phyloP scores from a whole-genome alignment of 2,113 vertebrate species.

The Sprattus sprattus region DNA sequence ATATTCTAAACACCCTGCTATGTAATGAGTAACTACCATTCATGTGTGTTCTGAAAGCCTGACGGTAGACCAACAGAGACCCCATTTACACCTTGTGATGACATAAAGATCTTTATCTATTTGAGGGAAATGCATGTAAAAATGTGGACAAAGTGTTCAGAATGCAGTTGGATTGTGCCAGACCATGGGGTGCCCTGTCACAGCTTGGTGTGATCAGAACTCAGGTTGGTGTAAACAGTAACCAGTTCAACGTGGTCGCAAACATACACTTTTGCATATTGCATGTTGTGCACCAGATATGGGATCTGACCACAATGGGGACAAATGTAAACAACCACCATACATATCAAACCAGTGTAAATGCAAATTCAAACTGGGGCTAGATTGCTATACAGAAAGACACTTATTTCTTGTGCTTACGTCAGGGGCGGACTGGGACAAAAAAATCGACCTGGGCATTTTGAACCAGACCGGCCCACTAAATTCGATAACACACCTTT shows the following conservation, averaged over 20 bases:
- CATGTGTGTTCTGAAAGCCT: too few species aligned
- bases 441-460: too few species aligned
- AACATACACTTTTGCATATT: slow-evolving; percentile 8
- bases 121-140: neutral
- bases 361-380: neutral
- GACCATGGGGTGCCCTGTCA: neutral
- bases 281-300: neutral
- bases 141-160: neutral
- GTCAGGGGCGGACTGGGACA: too few species aligned
- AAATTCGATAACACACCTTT: too few species aligned
- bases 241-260: neutral
- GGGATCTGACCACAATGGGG: neutral
- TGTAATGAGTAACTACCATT: too few species aligned
- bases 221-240: slow-evolving; percentile 1
- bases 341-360: neutral
- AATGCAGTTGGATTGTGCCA: neutral
- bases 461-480: too few species aligned
- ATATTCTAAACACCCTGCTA: too few species aligned
- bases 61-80: too few species aligned
- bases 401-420: neutral
- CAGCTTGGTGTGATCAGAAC: neutral
- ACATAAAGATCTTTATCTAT: too few species aligned
- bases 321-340: neutral
- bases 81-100: too few species aligned
- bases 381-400: neutral